These are phyloP conservation scores for Muraenolepis orangiensis DNA, from an alignment of 2,797 vertebrate species.

Conservation along the genomic window DNA sequence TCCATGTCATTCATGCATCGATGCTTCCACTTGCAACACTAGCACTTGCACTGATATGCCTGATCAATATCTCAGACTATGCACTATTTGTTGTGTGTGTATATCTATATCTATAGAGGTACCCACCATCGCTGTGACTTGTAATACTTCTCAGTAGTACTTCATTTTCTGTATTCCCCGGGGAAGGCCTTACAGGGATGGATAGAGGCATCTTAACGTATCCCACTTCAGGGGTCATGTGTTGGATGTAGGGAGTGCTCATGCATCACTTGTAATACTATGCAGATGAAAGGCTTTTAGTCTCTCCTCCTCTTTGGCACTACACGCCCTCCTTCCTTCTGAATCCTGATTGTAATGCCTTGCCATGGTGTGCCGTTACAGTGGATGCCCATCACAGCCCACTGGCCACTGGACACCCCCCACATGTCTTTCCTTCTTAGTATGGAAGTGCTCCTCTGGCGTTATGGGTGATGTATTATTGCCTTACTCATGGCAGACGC, in stretches of 20 bases:
- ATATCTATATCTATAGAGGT: too few species aligned
- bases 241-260: neutral
- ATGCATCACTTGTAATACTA: neutral
- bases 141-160: neutral
- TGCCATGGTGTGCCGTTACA: constrained; percentile 15
- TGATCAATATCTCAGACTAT: neutral
- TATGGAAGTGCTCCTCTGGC: constrained; percentile 25
- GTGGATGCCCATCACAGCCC: constrained; percentile 41
- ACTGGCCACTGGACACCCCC: constrained; percentile 26
- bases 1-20: neutral
- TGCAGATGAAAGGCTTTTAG: neutral
- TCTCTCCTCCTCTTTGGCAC: neutral
- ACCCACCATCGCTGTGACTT: neutral
- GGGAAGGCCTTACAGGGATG: neutral
- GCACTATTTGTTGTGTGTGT: neutral
- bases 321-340: neutral
- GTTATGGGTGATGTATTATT: constrained; percentile 48
- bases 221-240: neutral
- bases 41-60: neutral
- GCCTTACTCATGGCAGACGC: constrained; percentile 43
- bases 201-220: neutral
- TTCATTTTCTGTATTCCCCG: too few species aligned
- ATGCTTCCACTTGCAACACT: neutral
- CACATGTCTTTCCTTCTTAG: neutral
- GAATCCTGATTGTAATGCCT: constrained; percentile 6